phyloP scores from a whole-genome alignment of 2,888 invertebrate species.

The Drosophila heteroneura region DNA sequence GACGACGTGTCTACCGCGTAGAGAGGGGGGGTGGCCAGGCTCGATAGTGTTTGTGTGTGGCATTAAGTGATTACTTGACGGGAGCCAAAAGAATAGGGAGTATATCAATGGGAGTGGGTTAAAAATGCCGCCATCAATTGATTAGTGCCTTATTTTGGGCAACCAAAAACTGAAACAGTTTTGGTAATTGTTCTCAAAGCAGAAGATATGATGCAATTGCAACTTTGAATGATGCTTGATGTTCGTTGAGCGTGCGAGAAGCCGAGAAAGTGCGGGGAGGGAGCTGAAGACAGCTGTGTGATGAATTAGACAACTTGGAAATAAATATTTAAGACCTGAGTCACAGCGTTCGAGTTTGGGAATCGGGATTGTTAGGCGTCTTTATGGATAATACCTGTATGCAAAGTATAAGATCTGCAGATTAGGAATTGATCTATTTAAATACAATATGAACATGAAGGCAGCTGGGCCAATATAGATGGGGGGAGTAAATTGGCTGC shows the following conservation, averaged over 20 bases:
- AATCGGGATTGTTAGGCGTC: background rate
- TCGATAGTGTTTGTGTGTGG: conserved; percentile 42
- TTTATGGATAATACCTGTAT: background rate
- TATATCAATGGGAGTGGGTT: conserved; percentile 16
- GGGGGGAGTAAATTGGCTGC: background rate
- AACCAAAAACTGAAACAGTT: conserved; percentile 29
- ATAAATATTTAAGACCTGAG: conserved; percentile 45
- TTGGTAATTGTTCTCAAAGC: conserved; percentile 46
- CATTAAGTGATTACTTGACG: conserved; percentile 67
- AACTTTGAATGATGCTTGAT: conserved; percentile 31
- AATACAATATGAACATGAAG: background rate
- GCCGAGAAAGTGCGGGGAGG: background rate
- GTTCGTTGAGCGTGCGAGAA: background rate
- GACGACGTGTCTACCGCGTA: conserved; percentile 33
- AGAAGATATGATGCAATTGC: conserved; percentile 32
- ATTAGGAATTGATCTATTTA: background rate
- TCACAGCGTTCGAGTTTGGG: background rate
- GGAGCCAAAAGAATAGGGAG: conserved; percentile 3
- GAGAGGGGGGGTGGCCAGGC: background rate
- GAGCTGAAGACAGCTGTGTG: conserved; percentile 26
- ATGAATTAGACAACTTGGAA: conserved; percentile 32
- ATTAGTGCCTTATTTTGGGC: conserved; percentile 68
- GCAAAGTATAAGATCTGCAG: background rate
- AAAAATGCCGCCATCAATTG: conserved; percentile 58
- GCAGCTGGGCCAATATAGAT: background rate